Evolutionary conservation across 2,113 vertebrate genomes (phyloP), one percentile per base, ranked within the genome.

Genomic region (Sceloporus undulatus): DNA sequence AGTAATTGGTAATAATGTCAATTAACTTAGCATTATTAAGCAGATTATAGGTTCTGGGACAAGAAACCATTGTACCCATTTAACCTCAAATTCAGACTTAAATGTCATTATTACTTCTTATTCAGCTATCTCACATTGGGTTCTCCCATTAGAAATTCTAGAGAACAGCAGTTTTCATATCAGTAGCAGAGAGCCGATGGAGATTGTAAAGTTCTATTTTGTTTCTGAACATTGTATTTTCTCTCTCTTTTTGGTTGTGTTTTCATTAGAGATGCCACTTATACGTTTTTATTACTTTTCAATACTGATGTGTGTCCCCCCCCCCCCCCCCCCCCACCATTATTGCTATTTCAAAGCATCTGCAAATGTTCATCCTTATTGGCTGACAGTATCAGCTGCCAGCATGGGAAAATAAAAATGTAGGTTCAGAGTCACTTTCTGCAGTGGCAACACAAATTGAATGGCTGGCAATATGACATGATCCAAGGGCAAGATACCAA

Each of bases 281-380:
- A 48, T 48, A 6, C 48, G 5, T 48, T 48, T 48, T 48, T 7
- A 48, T 48, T 48, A 48, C 48, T 48, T 6, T 48, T 48, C 48
- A 48, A 5, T 48, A 48, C 48, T 48, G 48, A 48, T 34, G 34
- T 34, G 34, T 34, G 34, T 34, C 48, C 5, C 48, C 48, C 7
- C 7, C 48, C 48, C 48, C 7, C 7, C 48, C 48, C 48, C 48
- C 3, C 5, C 5, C 48, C 48, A 5, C 48, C 5, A 48, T 48
- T 5, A 48, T 48, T 48, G 48, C 48, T 48, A 48, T 48, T 48
- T 91, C 18, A 19, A 70, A 42, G 13, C 13, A 81, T 0, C 0
- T 42, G 34, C 21, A 9, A 38, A 71, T 19, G 7, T 8, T 21
- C 2, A 59, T 29, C 3, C 4, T 0, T 18, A 56, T 18, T 2